Percentiles rank a stretch among this genome's conserved stretches.
Conservation (phyloP, 2,113 vertebrate genomes). For the Notarius quadriscutis region DNA sequence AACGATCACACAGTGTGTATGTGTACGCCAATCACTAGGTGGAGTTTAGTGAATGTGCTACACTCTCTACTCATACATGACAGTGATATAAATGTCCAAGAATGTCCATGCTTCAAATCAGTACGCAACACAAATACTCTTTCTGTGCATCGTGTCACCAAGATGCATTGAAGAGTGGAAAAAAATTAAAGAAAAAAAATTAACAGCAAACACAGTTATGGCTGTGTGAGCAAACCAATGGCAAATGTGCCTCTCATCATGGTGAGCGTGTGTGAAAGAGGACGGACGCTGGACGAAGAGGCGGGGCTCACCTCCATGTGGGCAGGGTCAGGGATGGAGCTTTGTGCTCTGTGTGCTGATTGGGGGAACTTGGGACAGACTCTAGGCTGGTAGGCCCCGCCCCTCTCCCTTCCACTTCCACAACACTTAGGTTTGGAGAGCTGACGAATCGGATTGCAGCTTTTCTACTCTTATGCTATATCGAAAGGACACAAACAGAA, state of each 20-base stretch:
- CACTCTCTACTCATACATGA: conserved; percentile 18
- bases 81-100: conserved; percentile 16
- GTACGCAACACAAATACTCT: conserved; percentile 36
- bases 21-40: background rate
- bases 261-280: conserved; percentile 45
- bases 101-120: conserved; percentile 47
- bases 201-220: conserved; percentile 38
- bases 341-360: conserved; percentile 60
- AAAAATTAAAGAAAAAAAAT: background rate
- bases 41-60: conserved; percentile 10
- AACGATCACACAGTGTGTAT: conserved; percentile 28
- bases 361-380: conserved; percentile 61
- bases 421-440: conserved; percentile 66
- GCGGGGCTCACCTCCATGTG: conserved; percentile 57
- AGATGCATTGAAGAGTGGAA: conserved; percentile 38
- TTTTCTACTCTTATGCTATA: conserved; percentile 67
- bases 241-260: conserved; percentile 47
- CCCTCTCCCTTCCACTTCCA: conserved; percentile 61
- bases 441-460: conserved; percentile 64
- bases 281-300: conserved; percentile 54
- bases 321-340: conserved; percentile 49
- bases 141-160: conserved; percentile 11
- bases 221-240: conserved; percentile 50
- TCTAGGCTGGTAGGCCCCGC: conserved; percentile 58
- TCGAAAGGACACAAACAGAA: conserved; percentile 63